Evolutionary conservation across 2,797 vertebrate genomes (phyloP).

Genomic region (Hippopotamyrus pictus): DNA sequence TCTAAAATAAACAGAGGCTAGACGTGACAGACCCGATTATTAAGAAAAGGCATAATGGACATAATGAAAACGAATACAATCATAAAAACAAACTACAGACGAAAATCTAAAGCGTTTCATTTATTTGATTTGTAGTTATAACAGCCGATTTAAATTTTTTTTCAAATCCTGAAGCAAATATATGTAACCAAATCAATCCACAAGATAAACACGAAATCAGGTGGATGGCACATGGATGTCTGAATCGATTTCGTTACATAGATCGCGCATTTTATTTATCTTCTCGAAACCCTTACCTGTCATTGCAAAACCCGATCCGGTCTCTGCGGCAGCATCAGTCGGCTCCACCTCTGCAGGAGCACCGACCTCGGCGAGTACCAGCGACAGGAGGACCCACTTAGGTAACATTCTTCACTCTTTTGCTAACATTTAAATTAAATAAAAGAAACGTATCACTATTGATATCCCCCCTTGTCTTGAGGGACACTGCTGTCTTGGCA

Average conservation of each 20-base stretch:
- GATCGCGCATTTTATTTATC: neutral
- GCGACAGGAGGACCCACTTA: slow-evolving; percentile 39
- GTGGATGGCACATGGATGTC: neutral
- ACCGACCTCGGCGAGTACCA: slow-evolving; percentile 25
- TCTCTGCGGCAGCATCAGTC: slow-evolving; percentile 45
- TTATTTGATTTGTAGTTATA: neutral
- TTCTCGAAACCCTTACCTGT: slow-evolving; percentile 44
- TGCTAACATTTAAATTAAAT: neutral
- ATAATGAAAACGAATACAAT: neutral
- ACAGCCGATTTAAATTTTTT: neutral
- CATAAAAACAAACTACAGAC: neutral
- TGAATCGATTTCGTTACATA: neutral
- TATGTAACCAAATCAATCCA: neutral
- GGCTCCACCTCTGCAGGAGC: slow-evolving; percentile 22
- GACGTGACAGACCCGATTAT: neutral
- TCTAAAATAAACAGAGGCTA: neutral
- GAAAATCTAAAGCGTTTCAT: neutral
- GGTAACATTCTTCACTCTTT: slow-evolving; percentile 38
- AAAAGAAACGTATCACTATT: neutral
- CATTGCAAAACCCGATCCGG: slow-evolving; percentile 57
- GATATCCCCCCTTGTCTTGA: neutral
- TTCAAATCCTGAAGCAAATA: neutral
- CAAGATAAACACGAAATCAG: neutral
- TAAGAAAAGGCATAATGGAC: neutral
- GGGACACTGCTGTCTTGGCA: neutral